Evolutionary conservation across 2,113 vertebrate species (phyloP), one percentile per base, ranked within the genome.

Genomic region (Pogona vitticeps): DNA sequence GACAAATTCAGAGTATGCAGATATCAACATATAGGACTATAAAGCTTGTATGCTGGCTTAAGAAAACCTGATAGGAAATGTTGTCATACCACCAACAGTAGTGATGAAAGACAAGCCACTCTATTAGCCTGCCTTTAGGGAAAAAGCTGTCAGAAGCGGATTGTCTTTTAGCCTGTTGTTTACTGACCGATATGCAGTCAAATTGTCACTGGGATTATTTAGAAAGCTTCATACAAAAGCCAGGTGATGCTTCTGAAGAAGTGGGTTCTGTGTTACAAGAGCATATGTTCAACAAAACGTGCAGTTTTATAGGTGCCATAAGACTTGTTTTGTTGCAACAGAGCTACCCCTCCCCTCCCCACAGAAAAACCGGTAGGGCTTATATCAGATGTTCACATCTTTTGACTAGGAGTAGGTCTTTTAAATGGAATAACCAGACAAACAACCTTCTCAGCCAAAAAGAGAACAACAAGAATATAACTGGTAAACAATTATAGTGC

Each of bases 81-180:
- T 72, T 80, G 58, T 12, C 31, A 80, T 14, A 28, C 14, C 42
- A 28, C 31, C 18, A 56, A 20, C 42, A 67, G 20, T 40, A 80
- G 67, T 17, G 17, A 79, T n/a, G 36, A 42, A 72, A 80, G 33
- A 71, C 1, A 78, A 71, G 23, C 28, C 70, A 23, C 59, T 15
- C 33, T 31, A 28, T 42, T 40, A 59, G 18, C 46, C 17, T 85
- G 46, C 42, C 23, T 70, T 10, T 14, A n/a, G 26, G n/a, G n/a
- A 85, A 78, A 46, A 73, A 85, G 26, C 61, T 67, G 33, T 26
- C 6, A 85, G 33, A 17, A 78, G 17, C 23, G 33, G n/a, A 31
- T 71, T 33, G 40, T 86, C 9, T 72, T 79, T 70, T 85, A 59
- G 4, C 63, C 31, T 67, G 73, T 21, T 85, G 65, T 33, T 86